Percentiles rank a stretch among this genome's conserved stretches.
Evolutionary conservation across 2,888 invertebrate species (phyloP).

Genomic region (Agrochola circellaris): DNA sequence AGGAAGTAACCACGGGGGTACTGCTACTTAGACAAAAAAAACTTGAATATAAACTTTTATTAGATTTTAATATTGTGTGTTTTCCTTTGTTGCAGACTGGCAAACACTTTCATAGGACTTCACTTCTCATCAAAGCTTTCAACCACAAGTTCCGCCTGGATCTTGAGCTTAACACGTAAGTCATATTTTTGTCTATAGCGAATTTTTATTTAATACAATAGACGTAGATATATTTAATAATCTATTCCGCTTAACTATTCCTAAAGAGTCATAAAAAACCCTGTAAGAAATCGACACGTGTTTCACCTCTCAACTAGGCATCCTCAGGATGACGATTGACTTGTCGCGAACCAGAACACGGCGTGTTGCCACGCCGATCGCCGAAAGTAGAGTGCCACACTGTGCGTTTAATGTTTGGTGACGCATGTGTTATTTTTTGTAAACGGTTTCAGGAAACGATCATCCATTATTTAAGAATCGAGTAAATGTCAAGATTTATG

Average conservation of each 20-base stretch:
- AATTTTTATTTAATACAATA: neutral
- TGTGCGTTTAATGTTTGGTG: constrained; percentile 9
- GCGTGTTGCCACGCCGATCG: too few species aligned
- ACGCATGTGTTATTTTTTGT: neutral
- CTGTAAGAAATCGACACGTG: too few species aligned
- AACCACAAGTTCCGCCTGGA: constrained; percentile 98
- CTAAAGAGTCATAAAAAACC: too few species aligned
- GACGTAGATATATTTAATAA: too few species aligned
- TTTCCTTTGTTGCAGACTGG: constrained; percentile 94
- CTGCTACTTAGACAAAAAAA: too few species aligned
- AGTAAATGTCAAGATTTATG: too few species aligned
- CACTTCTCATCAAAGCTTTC: constrained; percentile 98
- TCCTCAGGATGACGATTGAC: too few species aligned
- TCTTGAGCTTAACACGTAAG: constrained; percentile 99
- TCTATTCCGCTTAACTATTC: too few species aligned
- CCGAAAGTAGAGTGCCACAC: neutral
- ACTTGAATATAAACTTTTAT: neutral
- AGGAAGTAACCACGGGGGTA: too few species aligned
- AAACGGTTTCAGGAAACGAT: neutral
- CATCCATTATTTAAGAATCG: neutral
- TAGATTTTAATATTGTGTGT: neutral
- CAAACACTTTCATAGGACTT: constrained; percentile 98
- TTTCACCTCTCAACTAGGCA: too few species aligned
- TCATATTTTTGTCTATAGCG: constrained; percentile 70
- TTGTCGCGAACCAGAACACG: too few species aligned